phyloP scores from a whole-genome alignment of 2,797 vertebrate species.

The Bradypodion ventrale region DNA sequence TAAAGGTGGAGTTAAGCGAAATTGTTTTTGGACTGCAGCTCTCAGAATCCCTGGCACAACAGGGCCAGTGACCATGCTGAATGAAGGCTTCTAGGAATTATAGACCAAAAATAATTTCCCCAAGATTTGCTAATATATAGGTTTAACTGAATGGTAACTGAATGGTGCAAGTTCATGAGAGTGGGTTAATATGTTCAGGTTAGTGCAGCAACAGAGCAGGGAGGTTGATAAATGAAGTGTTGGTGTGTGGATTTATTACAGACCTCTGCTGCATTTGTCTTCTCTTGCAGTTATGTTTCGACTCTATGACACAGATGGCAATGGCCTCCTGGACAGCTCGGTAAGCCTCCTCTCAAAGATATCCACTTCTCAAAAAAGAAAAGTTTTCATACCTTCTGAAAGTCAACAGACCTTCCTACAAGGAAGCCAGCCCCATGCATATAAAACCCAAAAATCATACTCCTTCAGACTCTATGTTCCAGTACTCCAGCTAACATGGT shows the following conservation, averaged over 20 bases:
- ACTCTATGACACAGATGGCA: constrained; percentile 92
- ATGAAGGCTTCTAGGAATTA: background rate
- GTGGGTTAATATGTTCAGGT: background rate
- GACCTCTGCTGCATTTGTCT: background rate
- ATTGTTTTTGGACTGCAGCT: too few relatives aligned
- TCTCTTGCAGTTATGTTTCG: constrained; percentile 90
- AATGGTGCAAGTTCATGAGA: background rate
- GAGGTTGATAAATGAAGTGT: too few relatives aligned
- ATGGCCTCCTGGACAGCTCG: constrained; percentile 90
- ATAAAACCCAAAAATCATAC: background rate
- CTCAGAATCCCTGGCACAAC: too few relatives aligned
- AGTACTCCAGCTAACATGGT: background rate
- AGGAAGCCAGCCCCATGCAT: too few relatives aligned
- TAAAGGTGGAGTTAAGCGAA: background rate
- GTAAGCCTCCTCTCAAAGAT: constrained; percentile 76
- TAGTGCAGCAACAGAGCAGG: background rate
- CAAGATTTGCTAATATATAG: too few relatives aligned
- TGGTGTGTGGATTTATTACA: constrained; percentile 4
- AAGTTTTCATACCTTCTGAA: background rate
- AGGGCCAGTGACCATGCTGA: too few relatives aligned
- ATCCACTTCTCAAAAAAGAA: background rate
- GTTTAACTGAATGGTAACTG: background rate
- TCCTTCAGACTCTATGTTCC: background rate
- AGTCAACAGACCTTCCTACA: background rate
- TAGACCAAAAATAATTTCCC: too few relatives aligned